Conservation (phyloP, 2,888 invertebrate genomes). For the Megalurothrips usitatus region DNA sequence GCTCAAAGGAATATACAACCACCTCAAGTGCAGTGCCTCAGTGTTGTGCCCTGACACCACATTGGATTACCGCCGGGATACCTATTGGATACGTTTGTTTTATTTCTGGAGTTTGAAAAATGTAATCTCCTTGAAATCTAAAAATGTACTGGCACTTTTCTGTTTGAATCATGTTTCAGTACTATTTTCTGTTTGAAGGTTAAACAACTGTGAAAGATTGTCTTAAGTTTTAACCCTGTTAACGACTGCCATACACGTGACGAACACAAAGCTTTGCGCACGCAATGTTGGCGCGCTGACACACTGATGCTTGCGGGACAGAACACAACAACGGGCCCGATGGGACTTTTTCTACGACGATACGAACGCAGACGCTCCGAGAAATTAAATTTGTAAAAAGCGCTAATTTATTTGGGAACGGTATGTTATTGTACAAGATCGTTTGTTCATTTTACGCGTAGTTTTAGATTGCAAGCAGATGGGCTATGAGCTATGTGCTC, state of each 20-base stretch:
- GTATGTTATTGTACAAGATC: too few species aligned
- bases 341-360: neutral
- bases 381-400: too few species aligned
- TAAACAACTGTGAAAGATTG: neutral
- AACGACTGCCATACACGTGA: neutral
- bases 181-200: neutral
- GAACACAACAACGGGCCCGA: neutral
- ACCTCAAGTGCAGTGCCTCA: slow-evolving; percentile 9
- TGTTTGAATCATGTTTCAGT: too few species aligned
- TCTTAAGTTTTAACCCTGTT: neutral
- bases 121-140: too few species aligned
- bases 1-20: slow-evolving; percentile 5
- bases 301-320: neutral
- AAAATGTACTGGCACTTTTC: too few species aligned
- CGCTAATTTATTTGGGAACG: too few species aligned
- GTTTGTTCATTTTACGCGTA: too few species aligned
- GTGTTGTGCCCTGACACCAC: neutral
- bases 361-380: neutral
- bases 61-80: slow-evolving; percentile 2
- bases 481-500: too few species aligned
- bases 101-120: neutral
- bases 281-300: neutral
- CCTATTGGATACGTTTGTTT: neutral
- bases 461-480: too few species aligned
- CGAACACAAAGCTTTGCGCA: neutral